These are phyloP conservation scores for Anguilla rostrata DNA, from an alignment of 2,113 vertebrate genomes.

Conservation along the genomic window DNA sequence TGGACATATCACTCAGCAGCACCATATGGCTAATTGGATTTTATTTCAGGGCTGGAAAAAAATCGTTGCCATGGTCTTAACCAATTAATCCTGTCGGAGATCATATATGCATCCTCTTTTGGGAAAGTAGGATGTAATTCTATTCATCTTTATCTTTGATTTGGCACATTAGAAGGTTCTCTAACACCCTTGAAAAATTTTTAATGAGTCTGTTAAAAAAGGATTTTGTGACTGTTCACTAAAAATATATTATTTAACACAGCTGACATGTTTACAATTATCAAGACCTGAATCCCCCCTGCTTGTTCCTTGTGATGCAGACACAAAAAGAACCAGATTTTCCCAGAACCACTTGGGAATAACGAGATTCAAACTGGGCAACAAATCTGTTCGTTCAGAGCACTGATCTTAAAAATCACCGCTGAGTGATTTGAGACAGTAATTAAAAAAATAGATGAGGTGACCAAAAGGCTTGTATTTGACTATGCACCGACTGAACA, in stretches of 20 bases:
- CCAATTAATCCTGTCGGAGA: conserved; percentile 39
- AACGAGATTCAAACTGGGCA: neutral
- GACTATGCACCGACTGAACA: neutral
- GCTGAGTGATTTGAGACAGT: neutral
- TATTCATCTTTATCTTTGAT: neutral
- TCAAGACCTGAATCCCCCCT: neutral
- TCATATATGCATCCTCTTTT: conserved; percentile 12
- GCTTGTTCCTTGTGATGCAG: neutral
- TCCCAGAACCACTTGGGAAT: neutral
- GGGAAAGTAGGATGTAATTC: conserved; percentile 16
- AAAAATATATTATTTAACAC: neutral
- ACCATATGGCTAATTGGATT: conserved; percentile 64
- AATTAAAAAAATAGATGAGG: neutral
- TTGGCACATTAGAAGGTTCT: neutral
- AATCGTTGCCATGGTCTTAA: conserved; percentile 48
- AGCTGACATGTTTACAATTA: neutral
- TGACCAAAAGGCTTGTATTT: neutral
- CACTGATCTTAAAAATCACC: neutral
- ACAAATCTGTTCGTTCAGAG: neutral
- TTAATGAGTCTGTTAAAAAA: neutral
- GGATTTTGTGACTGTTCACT: neutral
- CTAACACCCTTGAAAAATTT: neutral
- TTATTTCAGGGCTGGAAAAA: conserved; percentile 33
- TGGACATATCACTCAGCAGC: conserved; percentile 51
- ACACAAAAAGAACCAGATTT: neutral